Base-by-base conservation (phyloP, 2,113 vertebrate species). In the Phrynocephalus versicolor region DNA sequence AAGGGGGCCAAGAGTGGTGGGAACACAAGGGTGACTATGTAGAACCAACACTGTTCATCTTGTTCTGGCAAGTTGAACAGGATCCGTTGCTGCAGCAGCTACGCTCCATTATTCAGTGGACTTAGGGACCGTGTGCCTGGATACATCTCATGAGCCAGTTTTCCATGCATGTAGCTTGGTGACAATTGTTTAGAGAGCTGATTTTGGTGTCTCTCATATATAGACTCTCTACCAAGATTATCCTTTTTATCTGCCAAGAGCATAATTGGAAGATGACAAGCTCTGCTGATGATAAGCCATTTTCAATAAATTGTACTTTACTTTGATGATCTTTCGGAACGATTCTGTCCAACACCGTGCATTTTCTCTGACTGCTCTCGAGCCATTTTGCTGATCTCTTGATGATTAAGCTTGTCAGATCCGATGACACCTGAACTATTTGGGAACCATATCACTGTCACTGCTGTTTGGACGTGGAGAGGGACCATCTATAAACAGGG, bases 361-460 rank as follows among this genome's bases (percentile, higher is more conserved):
- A 62, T 69, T 86, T n/a, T 70, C 62, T 83, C 67, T 30, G 70
- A 37, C 7, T 71, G 23, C 69, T 58, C 69, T 90, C 85, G 64
- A 81, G 84, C 82, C 74, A 65, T 37, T 60, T 13, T 1, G 30
- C 2, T 0, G n/a, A 3, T 81, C 35, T 81, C 57, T 78, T 1
- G 65, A 13, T 3, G 1, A 13, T 72, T 78, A n/a, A 74, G 83
- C 79, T n/a, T 45, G 30, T 23, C 13, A 3, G 16, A 19, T 41
- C 5, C 39, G 19, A 12, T 10, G 16, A 86, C 73, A 25, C 45
- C 27, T 30, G 62, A 70, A 0, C 25, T 10, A 13, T 35, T 23
- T 2, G 0, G 39, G 73, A 81, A 0, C 16, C 3, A 8, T 23
- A 62, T n/a, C 15, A 35, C 1, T 0, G 37, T 0, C 45, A 6